Conservation (phyloP, 2,113 vertebrate species). For the Tretioscincus oriximinensis region DNA sequence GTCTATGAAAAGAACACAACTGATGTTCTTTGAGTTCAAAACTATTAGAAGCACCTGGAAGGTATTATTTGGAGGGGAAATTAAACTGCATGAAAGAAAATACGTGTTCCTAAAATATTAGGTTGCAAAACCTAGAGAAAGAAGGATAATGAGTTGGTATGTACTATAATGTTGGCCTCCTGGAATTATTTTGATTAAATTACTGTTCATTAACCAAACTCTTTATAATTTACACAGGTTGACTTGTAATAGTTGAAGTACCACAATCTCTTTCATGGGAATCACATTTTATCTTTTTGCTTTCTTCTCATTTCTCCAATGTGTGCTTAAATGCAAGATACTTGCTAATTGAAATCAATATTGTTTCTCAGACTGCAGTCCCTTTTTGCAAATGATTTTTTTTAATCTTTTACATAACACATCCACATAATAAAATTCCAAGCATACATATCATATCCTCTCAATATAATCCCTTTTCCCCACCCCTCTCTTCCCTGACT, state of each 20-base stretch:
- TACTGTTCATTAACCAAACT: constrained; percentile 41
- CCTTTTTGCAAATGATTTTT: neutral
- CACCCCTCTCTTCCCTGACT: too few relatives aligned
- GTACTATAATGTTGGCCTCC: constrained; percentile 23
- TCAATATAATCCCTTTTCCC: too few relatives aligned
- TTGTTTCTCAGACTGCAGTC: neutral
- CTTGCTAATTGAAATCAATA: constrained; percentile 26
- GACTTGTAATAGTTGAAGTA: constrained; percentile 25
- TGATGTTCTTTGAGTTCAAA: neutral
- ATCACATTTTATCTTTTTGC: constrained; percentile 63
- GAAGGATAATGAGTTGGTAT: constrained; percentile 39
- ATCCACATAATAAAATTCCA: too few relatives aligned
- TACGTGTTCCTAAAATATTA: neutral
- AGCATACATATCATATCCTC: too few relatives aligned
- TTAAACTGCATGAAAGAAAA: neutral
- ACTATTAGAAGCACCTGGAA: neutral
- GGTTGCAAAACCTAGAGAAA: neutral
- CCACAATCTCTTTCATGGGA: constrained; percentile 38
- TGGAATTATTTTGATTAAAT: constrained; percentile 20
- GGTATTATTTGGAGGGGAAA: neutral
- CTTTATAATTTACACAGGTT: constrained; percentile 32
- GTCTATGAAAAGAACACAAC: neutral
- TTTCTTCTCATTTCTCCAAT: constrained; percentile 54
- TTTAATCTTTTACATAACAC: too few relatives aligned
- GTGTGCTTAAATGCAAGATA: constrained; percentile 18